phyloP scores from a whole-genome alignment of 2,797 vertebrate species.

The Thamnophis elegans region DNA sequence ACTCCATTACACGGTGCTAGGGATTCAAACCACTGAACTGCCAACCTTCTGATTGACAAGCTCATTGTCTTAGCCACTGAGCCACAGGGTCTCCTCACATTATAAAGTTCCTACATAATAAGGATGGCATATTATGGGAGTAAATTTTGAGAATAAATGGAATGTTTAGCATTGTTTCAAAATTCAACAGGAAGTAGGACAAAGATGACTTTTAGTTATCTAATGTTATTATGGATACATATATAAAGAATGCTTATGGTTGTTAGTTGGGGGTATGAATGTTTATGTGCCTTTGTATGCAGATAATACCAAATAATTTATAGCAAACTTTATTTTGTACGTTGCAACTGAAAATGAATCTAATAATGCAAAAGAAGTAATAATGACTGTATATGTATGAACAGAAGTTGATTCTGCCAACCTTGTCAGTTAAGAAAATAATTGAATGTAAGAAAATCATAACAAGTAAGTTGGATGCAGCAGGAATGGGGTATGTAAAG shows the following conservation, averaged over 20 bases:
- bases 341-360: background rate
- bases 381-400: background rate
- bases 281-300: background rate
- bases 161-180: background rate
- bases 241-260: background rate
- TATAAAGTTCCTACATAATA: background rate
- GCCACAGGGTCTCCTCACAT: too few relatives aligned
- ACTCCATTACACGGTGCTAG: too few relatives aligned
- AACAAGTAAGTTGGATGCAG: background rate
- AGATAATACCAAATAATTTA: background rate
- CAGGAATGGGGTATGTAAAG: background rate
- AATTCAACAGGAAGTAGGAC: background rate
- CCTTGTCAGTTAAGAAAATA: background rate
- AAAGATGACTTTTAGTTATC: background rate
- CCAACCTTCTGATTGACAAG: too few relatives aligned
- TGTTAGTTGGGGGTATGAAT: background rate
- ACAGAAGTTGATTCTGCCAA: background rate
- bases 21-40: too few relatives aligned
- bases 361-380: background rate
- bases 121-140: background rate
- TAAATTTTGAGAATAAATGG: background rate
- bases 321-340: background rate
- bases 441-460: background rate
- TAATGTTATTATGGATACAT: background rate
- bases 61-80: too few relatives aligned